Evolutionary conservation across 2,113 vertebrate species (phyloP).

Genomic region (Neotragus moschatus): DNA sequence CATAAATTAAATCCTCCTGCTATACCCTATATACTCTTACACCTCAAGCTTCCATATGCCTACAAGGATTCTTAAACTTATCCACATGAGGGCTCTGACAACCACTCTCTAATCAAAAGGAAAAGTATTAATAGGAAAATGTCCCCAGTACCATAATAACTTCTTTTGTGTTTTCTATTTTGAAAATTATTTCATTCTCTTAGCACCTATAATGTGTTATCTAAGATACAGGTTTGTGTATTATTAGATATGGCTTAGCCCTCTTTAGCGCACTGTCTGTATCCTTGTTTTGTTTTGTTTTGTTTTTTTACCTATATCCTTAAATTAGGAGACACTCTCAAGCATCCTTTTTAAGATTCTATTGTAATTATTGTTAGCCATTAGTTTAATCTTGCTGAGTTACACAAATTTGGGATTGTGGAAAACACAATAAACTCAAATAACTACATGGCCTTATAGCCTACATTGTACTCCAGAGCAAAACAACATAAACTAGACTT

Average conservation of each 20-base stretch:
- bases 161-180: constrained; percentile 5
- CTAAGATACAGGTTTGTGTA: neutral
- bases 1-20: neutral
- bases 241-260: neutral
- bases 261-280: neutral
- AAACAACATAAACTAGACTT: constrained; percentile 24
- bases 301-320: neutral
- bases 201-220: constrained; percentile 6
- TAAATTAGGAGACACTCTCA: neutral
- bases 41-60: neutral
- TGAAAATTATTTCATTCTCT: constrained; percentile 33
- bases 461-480: neutral
- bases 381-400: constrained; percentile 46
- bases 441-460: neutral
- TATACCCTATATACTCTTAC: neutral
- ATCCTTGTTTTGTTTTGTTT: neutral
- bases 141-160: neutral
- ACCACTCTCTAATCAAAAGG: neutral
- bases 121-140: constrained; percentile 7
- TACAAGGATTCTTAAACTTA: constrained; percentile 1
- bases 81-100: neutral
- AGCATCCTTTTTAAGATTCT: constrained; percentile 26
- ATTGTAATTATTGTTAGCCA: constrained; percentile 30
- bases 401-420: constrained; percentile 19
- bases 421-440: constrained; percentile 22